These are phyloP conservation scores for Hirtodrosophila trivittata DNA, from an alignment of 2,888 invertebrate genomes.

Conservation along the genomic window DNA sequence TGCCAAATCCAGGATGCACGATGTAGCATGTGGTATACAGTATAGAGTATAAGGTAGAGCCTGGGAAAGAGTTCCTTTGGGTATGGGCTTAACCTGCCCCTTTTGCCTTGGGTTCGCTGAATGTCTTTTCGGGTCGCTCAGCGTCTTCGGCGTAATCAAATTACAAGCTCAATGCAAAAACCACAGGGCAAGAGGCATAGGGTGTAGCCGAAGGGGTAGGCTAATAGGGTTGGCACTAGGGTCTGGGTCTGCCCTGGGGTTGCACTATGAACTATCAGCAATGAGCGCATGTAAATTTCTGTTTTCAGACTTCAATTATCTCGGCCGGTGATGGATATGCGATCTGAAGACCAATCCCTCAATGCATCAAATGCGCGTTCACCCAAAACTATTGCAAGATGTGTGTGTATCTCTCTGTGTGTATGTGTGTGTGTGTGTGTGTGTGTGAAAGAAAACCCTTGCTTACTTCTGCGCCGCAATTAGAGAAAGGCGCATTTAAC, in stretches of 20 bases:
- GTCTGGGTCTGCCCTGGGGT: conserved; percentile 29
- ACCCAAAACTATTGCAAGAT: conserved; percentile 38
- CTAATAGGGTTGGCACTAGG: conserved; percentile 10
- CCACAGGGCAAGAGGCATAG: conserved; percentile 56
- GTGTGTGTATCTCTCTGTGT: neutral
- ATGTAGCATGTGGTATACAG: conserved; percentile 8
- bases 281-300: conserved; percentile 63
- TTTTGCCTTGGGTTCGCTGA: conserved; percentile 19
- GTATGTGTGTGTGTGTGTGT: conserved; percentile 22
- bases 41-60: conserved; percentile 14
- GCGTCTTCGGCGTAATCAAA: conserved; percentile 67
- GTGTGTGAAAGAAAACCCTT: conserved; percentile 54
- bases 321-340: conserved; percentile 70
- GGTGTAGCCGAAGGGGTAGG: conserved; percentile 1
- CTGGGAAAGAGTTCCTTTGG: conserved; percentile 41
- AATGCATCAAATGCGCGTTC: conserved; percentile 51
- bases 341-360: conserved; percentile 63
- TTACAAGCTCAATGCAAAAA: conserved; percentile 61
- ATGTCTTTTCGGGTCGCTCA: conserved; percentile 52
- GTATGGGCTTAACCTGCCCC: conserved; percentile 35
- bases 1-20: conserved; percentile 5
- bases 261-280: neutral
- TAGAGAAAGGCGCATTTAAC: conserved; percentile 70
- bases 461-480: conserved; percentile 64
- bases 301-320: conserved; percentile 66